Base-by-base conservation (phyloP, 2,113 vertebrate species). In the Gasterosteus nipponicus region DNA sequence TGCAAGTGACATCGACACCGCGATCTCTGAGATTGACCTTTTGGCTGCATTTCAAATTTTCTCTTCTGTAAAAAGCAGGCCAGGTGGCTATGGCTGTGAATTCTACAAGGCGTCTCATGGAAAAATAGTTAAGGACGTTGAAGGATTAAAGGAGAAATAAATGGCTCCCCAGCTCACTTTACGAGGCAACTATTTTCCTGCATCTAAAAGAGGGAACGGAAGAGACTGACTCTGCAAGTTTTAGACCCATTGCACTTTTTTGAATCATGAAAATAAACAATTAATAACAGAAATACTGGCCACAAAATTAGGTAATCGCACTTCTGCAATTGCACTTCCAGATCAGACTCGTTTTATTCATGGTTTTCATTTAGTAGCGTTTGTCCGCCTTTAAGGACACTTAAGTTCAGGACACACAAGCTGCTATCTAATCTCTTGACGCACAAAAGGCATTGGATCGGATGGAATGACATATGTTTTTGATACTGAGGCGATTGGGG, bases 1-100 rank as follows among this genome's bases (percentile, higher is more conserved):
- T 7, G 14, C 3, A 2, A 56, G 61, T 26, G 29, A 58, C 53
- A 56, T 56, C 11, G 22, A 14, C 2, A 16, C 11, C 26, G 8
- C 7, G 9, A 4, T 74, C 2, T 56, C 38, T 14, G 8, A 75
- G 18, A 10, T 29, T 22, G 42, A 60, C 42, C 42, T 38, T 33
- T 26, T 16, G 35, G 26, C 26, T 56, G 22, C 53, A 29, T 29
- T 29, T 56, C 22, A 2, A 56, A 22, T 11, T 26, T 56, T 54
- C 4, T 18, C 56, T 7, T 59, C 19, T 1, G 15, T 53, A 19
- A 75, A 75, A 29, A 22, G 22, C 31, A 1, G 42, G 18, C 64
- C 31, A 41, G 63, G 60, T 66, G 44, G 73, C 2, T 68, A 31
- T 68, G 15, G 42, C 19, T 12, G 53, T 35, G n/a, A 76, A 76